Evolutionary conservation across 1,140 invertebrate species (phyloP).

Genomic region (Aphelinus certus): DNA sequence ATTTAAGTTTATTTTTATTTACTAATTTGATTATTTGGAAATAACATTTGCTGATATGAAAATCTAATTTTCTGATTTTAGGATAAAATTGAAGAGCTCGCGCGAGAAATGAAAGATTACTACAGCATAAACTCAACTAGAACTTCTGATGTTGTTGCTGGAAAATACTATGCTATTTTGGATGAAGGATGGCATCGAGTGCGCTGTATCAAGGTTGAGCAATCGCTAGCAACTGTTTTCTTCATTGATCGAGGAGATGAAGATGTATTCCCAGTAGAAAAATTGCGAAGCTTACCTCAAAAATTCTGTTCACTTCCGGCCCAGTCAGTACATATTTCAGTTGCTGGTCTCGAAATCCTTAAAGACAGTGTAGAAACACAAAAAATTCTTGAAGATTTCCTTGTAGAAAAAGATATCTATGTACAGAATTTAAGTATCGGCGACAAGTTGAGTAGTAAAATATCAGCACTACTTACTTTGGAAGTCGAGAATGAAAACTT

Average conservation of each 20-base stretch:
- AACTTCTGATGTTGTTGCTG: constrained; percentile 42
- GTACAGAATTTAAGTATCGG: no score
- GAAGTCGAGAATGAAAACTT: constrained; percentile 37
- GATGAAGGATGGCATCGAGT: constrained; percentile 71
- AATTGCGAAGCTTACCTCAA: constrained; percentile 67
- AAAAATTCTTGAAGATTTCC: constrained; percentile 42
- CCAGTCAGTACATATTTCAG: constrained; percentile 65
- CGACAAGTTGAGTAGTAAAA: no score
- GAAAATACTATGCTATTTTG: constrained; percentile 70
- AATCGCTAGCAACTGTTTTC: constrained; percentile 66
- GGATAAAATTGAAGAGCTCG: constrained; percentile 67
- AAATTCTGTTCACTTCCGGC: constrained; percentile 69
- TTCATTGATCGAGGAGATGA: constrained; percentile 74
- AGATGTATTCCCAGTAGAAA: constrained; percentile 60
- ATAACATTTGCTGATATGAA: background rate
- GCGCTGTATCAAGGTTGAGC: constrained; percentile 63
- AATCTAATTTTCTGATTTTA: constrained; percentile 49
- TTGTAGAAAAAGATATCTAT: constrained; percentile 21
- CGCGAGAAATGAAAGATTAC: constrained; percentile 67
- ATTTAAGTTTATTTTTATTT: background rate
- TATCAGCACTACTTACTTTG: constrained; percentile 15
- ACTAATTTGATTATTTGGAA: constrained; percentile 38
- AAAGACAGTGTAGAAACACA: constrained; percentile 47
- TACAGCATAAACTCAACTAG: constrained; percentile 58
- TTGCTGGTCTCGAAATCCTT: constrained; percentile 71